A percentile compares a stretch with the other conserved stretches of the same genome.
phyloP scores from a whole-genome alignment of 2,797 vertebrate species.

The Acropternis orthonyx region DNA sequence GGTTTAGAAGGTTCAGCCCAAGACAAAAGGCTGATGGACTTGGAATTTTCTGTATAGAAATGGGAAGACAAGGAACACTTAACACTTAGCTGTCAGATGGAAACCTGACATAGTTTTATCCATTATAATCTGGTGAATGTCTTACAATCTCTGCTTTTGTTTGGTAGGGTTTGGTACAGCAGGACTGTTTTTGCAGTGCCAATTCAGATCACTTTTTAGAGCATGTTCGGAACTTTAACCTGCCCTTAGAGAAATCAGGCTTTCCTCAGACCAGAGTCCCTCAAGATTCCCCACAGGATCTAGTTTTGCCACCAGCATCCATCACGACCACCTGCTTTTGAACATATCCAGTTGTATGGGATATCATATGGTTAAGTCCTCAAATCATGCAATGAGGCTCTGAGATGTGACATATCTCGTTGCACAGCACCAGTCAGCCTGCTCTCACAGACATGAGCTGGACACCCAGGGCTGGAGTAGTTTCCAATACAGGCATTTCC shows the following conservation, averaged over 20 bases:
- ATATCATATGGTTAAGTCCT: neutral
- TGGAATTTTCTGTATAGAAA: neutral
- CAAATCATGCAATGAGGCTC: neutral
- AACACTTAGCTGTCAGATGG: neutral
- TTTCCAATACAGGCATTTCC: neutral
- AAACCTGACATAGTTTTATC: neutral
- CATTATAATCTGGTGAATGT: neutral
- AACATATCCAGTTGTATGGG: neutral
- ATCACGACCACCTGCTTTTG: neutral
- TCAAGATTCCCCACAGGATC: neutral
- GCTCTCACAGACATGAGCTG: neutral
- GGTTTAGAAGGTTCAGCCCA: neutral
- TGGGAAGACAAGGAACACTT: neutral
- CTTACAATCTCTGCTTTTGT: neutral
- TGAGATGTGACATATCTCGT: rapidly evolving
- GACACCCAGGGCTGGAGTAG: neutral
- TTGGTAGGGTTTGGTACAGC: neutral
- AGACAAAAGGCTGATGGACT: neutral
- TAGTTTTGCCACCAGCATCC: rapidly evolving
- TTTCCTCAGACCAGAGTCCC: neutral
- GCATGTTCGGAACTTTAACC: neutral
- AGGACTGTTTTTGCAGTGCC: neutral
- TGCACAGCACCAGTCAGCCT: neutral
- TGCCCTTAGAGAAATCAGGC: neutral
- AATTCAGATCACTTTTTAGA: neutral